Evolutionary conservation across 1,140 invertebrate species (phyloP).

Genomic region (Nymphalis io): DNA sequence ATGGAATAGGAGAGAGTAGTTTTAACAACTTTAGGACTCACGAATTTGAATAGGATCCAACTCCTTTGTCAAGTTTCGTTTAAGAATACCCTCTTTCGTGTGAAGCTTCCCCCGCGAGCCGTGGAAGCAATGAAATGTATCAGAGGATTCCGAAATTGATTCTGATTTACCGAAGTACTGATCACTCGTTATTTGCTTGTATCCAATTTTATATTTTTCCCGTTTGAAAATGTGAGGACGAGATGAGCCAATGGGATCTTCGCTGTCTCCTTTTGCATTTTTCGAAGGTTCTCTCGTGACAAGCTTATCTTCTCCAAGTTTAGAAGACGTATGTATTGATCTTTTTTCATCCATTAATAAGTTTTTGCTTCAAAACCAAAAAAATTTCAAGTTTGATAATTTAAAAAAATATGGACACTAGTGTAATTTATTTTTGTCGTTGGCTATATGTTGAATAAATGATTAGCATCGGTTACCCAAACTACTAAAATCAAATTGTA

Average conservation of each 20-base stretch:
- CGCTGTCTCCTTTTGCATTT: constrained; percentile 40
- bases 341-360: constrained; percentile 35
- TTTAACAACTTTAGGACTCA: constrained; percentile 27
- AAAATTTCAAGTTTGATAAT: too few relatives aligned
- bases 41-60: constrained; percentile 55
- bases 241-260: constrained; percentile 44
- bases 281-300: constrained; percentile 9
- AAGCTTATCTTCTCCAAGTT: background rate
- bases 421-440: too few relatives aligned
- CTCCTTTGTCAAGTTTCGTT: constrained; percentile 51
- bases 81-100: constrained; percentile 45
- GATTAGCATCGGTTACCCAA: too few relatives aligned
- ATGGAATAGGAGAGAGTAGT: too few relatives aligned
- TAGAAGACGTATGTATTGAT: constrained; percentile 7
- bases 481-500: too few relatives aligned
- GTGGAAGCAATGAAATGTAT: constrained; percentile 55
- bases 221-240: constrained; percentile 54
- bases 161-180: constrained; percentile 51
- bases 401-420: too few relatives aligned
- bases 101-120: constrained; percentile 56
- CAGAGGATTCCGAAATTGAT: constrained; percentile 54
- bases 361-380: too few relatives aligned
- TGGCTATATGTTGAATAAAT: too few relatives aligned
- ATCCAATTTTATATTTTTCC: constrained; percentile 34
- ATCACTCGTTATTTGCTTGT: constrained; percentile 46